Percentiles rank a stretch among this genome's conserved stretches.
Conservation (phyloP, 2,113 vertebrate genomes). For the Nematolebias whitei region DNA sequence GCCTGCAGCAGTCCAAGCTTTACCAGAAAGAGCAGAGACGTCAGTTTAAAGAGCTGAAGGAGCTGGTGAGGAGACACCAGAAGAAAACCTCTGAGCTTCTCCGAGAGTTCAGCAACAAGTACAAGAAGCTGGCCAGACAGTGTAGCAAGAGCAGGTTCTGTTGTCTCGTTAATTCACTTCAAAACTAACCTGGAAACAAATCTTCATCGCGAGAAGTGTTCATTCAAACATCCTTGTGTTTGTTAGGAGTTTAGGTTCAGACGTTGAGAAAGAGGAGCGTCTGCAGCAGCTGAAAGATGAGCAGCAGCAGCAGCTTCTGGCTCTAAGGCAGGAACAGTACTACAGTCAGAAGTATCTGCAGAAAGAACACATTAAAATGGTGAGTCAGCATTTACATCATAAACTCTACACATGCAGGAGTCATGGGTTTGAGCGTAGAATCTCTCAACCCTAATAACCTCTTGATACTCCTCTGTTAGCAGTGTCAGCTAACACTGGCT, state of each 20-base stretch:
- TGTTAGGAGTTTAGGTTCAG: slow-evolving; percentile 79
- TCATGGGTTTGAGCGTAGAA: too few species aligned
- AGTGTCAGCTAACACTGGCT: too few species aligned
- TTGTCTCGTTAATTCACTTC: too few species aligned
- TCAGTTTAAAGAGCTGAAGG: slow-evolving; percentile 98
- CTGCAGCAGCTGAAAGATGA: slow-evolving; percentile 91
- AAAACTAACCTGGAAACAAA: too few species aligned
- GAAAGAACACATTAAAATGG: slow-evolving; percentile 86
- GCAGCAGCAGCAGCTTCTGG: slow-evolving; percentile 93
- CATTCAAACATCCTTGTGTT: neutral
- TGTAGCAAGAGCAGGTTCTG: slow-evolving; percentile 90
- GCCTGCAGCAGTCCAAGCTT: slow-evolving; percentile 91
- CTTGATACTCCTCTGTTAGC: too few species aligned
- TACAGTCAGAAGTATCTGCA: slow-evolving; percentile 98
- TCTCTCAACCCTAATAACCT: too few species aligned
- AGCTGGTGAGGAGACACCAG: slow-evolving; percentile 93
- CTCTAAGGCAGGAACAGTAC: slow-evolving; percentile 96
- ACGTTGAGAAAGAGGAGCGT: slow-evolving; percentile 88
- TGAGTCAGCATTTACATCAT: slow-evolving; percentile 9
- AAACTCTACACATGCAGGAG: neutral
- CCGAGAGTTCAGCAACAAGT: slow-evolving; percentile 67
- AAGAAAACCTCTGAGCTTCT: slow-evolving; percentile 89
- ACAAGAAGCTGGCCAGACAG: slow-evolving; percentile 85
- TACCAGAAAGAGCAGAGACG: slow-evolving; percentile 95
- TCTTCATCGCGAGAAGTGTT: neutral